These are phyloP conservation scores for Setipinna tenuifilis DNA, from an alignment of 2,797 vertebrate genomes.

Conservation along the genomic window DNA sequence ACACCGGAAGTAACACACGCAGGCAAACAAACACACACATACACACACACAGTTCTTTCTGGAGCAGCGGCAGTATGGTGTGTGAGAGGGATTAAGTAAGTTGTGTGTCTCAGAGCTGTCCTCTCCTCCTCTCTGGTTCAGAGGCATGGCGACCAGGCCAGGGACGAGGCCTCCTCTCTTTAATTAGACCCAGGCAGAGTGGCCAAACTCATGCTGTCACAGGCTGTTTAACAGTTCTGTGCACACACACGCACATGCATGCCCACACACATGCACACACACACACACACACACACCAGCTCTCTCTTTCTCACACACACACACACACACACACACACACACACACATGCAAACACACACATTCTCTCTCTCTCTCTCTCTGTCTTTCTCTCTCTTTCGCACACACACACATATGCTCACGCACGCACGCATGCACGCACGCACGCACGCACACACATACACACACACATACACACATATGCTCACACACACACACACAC, in stretches of 20 bases:
- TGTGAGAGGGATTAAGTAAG: slow-evolving; percentile 92
- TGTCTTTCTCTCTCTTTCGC: neutral
- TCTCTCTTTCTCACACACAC: neutral
- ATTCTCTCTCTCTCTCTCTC: neutral
- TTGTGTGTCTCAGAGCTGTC: slow-evolving; percentile 59
- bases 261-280: neutral
- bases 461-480: too few species aligned
- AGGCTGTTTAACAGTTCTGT: slow-evolving; percentile 65
- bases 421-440: neutral
- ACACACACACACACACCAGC: neutral
- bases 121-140: slow-evolving; percentile 52
- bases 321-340: slow-evolving; percentile 13
- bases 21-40: too few species aligned
- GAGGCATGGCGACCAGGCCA: too few species aligned
- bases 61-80: neutral
- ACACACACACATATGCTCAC: neutral
- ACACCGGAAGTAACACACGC: neutral
- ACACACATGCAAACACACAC: neutral
- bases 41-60: slow-evolving; percentile 79
- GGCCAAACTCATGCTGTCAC: slow-evolving; percentile 83
- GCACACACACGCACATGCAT: slow-evolving; percentile 47
- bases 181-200: slow-evolving; percentile 87
- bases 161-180: slow-evolving; percentile 67
- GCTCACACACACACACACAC: too few species aligned
- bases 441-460: neutral